phyloP scores from a whole-genome alignment of 1,140 invertebrate species.

The Drosophila busckii region DNA sequence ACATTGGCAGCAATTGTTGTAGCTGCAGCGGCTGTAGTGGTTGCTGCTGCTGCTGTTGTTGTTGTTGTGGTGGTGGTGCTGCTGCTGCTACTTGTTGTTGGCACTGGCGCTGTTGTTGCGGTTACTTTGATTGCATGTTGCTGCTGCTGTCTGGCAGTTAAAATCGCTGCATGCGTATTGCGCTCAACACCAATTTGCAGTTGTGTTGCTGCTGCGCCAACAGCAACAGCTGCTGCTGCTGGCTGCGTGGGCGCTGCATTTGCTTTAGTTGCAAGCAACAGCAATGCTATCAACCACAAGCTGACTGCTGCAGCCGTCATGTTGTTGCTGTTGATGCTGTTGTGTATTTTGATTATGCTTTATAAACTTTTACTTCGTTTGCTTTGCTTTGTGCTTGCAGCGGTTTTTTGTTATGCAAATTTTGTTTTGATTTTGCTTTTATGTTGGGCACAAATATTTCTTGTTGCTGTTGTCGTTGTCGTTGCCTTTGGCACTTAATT shows the following conservation, averaged over 20 bases:
- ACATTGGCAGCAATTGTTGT: not conserved
- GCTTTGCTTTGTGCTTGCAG: slow-evolving; percentile 2
- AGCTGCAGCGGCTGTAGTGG: not conserved
- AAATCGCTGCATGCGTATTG: slow-evolving; percentile 25
- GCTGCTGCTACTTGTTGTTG: slow-evolving; percentile 6
- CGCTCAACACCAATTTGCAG: slow-evolving; percentile 23
- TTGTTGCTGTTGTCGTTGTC: slow-evolving; percentile 22
- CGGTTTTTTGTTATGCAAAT: slow-evolving; percentile 56
- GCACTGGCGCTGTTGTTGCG: slow-evolving; percentile 1
- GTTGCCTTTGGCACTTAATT: slow-evolving; percentile 61
- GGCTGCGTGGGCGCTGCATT: slow-evolving; percentile 17
- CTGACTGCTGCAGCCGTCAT: slow-evolving; percentile 25
- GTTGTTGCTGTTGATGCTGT: slow-evolving; percentile 24
- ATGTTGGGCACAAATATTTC: slow-evolving; percentile 15
- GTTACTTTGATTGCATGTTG: slow-evolving; percentile 25
- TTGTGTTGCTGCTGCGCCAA: slow-evolving; percentile 25
- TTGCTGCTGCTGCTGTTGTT: not conserved
- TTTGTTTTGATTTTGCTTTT: slow-evolving; percentile 50
- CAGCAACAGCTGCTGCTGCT: slow-evolving; percentile 9
- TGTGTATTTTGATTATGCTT: slow-evolving; percentile 37
- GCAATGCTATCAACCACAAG: slow-evolving; percentile 31
- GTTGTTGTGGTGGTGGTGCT: not conserved
- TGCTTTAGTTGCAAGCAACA: slow-evolving; percentile 38
- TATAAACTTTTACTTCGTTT: slow-evolving; percentile 2
- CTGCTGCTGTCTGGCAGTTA: slow-evolving; percentile 9